Base-by-base conservation (phyloP, 2,888 invertebrate species). In the Cantharis lateralis region DNA sequence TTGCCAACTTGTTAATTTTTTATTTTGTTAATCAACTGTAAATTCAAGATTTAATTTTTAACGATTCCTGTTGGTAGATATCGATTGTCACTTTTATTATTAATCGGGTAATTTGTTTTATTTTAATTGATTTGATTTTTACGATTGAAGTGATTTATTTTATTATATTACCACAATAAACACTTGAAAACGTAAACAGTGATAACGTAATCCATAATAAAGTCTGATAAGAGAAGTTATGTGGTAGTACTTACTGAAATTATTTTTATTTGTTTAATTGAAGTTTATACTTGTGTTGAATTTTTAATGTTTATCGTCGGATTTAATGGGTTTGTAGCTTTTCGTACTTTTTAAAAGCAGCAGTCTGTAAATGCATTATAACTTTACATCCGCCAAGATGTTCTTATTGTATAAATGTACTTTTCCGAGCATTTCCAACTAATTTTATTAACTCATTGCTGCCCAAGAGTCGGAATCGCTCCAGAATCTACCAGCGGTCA, bases 1-100 rank as follows among this genome's bases (percentile, higher is more conserved):
- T 73, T 73, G 73, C 15, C 62, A 62, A 28, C 62, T 73, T 15
- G 73, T 68, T 73, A 73, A 61, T 72, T 72, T 72, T 66, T 73
- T 68, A 48, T 72, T 72, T 72, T 72, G 16, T 72, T 62, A 68
- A 32, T 68, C 66, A 71, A 26, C 62, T 70, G 18, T 32, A 69
- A 24, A 70, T 48, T 70, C 18, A 16, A n/a, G 61, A 70, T 70
- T 70, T 61, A 48, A 20, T 24, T 70, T 70, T 70, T 70, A 70
- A 32, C 15, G 70, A 70, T n/a, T 70, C 15, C 24, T 26, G 68
- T 26, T 68, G 24, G n/a, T n/a, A 7, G 48, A 48, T 48, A 48
- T 48, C 10, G 48, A 48, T 48, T 48, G 13, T 48, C n/a, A 48
- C 48, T 48, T n/a, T 48, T 48, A 48, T 48, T 48, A 48, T 48